phyloP scores from a whole-genome alignment of 1,140 invertebrate genomes.

The Hetaerina americana region DNA sequence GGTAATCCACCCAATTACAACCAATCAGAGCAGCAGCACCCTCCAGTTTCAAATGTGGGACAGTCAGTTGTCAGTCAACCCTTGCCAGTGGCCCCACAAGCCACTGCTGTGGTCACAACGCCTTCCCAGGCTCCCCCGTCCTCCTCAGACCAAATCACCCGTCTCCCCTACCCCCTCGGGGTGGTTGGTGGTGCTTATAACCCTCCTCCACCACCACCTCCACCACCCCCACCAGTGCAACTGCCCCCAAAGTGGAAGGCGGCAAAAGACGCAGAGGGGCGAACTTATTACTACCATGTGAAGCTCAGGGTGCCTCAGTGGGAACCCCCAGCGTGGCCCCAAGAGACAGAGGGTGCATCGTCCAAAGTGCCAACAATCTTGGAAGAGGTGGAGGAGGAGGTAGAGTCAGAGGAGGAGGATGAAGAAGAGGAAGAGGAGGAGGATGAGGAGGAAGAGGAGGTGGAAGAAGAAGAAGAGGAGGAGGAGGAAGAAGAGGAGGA shows the following conservation, averaged over 20 bases:
- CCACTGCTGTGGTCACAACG: background rate
- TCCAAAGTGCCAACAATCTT: constrained; percentile 21
- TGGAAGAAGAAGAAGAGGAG: constrained; percentile 28
- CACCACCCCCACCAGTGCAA: constrained; percentile 40
- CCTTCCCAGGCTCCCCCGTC: background rate
- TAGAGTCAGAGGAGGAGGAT: constrained; percentile 26
- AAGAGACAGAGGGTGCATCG: constrained; percentile 29
- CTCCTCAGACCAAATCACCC: background rate
- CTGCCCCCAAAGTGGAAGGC: constrained; percentile 80
- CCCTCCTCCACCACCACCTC: constrained; percentile 7
- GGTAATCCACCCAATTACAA: background rate
- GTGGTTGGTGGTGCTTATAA: background rate
- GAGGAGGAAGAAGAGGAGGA: constrained; percentile 22
- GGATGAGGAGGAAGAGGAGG: constrained; percentile 20
- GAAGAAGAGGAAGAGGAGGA: constrained; percentile 37
- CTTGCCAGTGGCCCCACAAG: background rate
- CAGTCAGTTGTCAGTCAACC: background rate
- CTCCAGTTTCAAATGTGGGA: background rate
- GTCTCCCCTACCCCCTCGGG: background rate
- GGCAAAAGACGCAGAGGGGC: constrained; percentile 61
- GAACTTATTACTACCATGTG: constrained; percentile 84
- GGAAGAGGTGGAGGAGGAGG: constrained; percentile 28
- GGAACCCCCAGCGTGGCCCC: constrained; percentile 56
- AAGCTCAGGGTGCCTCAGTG: constrained; percentile 75
- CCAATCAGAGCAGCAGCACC: background rate